Evolutionary conservation across 2,888 invertebrate species (phyloP), one percentile per base, ranked within the genome.

Genomic region (Dryomyza anilis): DNA sequence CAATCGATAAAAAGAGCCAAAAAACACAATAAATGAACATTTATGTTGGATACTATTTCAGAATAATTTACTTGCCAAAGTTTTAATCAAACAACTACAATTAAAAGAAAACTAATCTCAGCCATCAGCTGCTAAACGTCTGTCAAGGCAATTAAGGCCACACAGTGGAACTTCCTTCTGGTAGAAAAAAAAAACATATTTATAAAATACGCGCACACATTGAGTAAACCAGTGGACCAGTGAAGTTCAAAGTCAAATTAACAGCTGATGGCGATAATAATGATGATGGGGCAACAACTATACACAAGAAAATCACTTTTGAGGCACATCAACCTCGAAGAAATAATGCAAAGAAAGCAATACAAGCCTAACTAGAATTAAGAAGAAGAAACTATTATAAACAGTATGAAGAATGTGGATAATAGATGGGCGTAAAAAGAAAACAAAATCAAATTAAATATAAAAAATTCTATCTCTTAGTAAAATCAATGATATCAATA

Each of bases 101-200:
- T 36, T 45, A 55, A n/a, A n/a, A n/a, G 50, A 27, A 61, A 55
- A 7, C 53, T 16, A 16, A 19, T 53, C 30, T 19, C 33, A 14
- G 8, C 50, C 48, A 25, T 39, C 33, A 61, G 61, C 43, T 48
- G 23, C 62, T 14, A 52, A n/a, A 25, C 14, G 61, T 53, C 61
- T 61, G 61, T 62, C 55, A 62, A 53, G 53, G 62, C 55, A 62
- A 62, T 55, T 53, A 45, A 14, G 30, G 62, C 62, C 62, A 25
- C 43, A 62, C 64, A 64, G 56, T 30, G 23, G 43, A 52, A 50
- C 46, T 48, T 39, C 27, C 36, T n/a, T 27, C 45, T 21, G n/a
- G 62, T 53, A 16, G 16, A 27, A 36, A 3, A 21, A 14, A 50
- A 60, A 21, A 16, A 10, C 33, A 19, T 6, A 19, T 33, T 3